phyloP scores from a whole-genome alignment of 2,888 invertebrate genomes.

The Polymixis lichenea region DNA sequence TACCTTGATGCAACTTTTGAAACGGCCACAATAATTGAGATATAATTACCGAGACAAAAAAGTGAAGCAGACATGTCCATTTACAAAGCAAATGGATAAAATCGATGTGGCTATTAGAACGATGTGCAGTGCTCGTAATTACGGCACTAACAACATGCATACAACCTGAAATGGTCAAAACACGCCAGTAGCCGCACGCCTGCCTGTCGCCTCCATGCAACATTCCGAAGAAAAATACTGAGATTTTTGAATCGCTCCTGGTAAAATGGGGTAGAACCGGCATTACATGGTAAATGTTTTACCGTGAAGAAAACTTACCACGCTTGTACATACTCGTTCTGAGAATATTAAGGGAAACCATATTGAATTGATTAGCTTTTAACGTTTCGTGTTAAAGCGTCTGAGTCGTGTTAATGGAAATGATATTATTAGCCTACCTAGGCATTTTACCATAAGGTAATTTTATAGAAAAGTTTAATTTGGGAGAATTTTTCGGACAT shows the following conservation, averaged over 20 bases:
- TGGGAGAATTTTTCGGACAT: not conserved
- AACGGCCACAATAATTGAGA: not conserved
- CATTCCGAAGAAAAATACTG: conserved; percentile 76
- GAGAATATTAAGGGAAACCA: conserved; percentile 73
- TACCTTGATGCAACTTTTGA: not conserved
- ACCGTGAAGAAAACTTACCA: conserved; percentile 65
- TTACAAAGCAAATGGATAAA: conserved; percentile 71
- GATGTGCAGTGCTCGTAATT: conserved; percentile 77
- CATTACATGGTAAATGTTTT: conserved; percentile 60
- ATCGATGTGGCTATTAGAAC: conserved; percentile 77
- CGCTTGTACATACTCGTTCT: conserved; percentile 63
- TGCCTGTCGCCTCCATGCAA: conserved; percentile 67
- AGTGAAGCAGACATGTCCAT: conserved; percentile 31
- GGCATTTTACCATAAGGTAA: conserved; percentile 24
- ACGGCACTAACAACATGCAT: conserved; percentile 78
- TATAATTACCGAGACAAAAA: conserved; percentile 26
- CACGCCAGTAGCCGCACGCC: conserved; percentile 73
- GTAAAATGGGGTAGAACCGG: conserved; percentile 64
- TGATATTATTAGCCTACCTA: conserved; percentile 32
- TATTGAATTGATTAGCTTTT: conserved; percentile 71
- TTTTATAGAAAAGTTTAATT: conserved; percentile 20
- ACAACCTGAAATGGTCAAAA: conserved; percentile 81
- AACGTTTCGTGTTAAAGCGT: conserved; percentile 69
- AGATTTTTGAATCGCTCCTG: conserved; percentile 68
- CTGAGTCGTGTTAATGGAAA: conserved; percentile 53